Conservation (phyloP, 2,797 vertebrate species). For the Gymnocypris eckloni region DNA sequence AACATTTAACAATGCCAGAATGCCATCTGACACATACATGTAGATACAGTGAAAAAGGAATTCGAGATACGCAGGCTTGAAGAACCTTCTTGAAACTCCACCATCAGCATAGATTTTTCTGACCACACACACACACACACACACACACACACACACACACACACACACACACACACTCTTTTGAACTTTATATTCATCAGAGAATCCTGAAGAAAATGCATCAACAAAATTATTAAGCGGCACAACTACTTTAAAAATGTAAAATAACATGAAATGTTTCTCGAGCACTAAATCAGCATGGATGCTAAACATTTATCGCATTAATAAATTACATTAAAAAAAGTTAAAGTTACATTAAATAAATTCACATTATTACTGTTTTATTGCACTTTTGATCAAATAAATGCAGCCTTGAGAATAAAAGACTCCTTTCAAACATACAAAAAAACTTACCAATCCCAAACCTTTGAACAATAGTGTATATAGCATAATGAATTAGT, state of each 20-base stretch:
- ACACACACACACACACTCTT: not conserved
- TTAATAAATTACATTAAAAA: not conserved
- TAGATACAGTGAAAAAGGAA: not conserved
- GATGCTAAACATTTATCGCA: not conserved
- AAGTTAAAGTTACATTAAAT: not conserved
- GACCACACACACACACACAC: too few relatives aligned
- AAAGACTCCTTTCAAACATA: not conserved
- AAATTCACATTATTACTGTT: not conserved
- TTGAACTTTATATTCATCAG: not conserved
- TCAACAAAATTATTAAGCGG: not conserved
- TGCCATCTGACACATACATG: not conserved
- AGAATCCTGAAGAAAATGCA: not conserved
- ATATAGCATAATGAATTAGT: not conserved
- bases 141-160: not conserved
- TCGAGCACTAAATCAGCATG: not conserved
- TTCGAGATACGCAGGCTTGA: not conserved
- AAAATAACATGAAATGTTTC: not conserved
- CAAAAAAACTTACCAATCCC: not conserved
- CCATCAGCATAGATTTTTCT: not conserved
- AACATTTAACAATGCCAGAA: not conserved
- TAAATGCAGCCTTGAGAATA: not conserved
- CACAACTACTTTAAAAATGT: not conserved
- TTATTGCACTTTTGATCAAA: not conserved
- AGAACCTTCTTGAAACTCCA: not conserved
- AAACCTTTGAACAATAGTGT: not conserved